Conservation (phyloP, 2,113 vertebrate species). For the Parus major region DNA sequence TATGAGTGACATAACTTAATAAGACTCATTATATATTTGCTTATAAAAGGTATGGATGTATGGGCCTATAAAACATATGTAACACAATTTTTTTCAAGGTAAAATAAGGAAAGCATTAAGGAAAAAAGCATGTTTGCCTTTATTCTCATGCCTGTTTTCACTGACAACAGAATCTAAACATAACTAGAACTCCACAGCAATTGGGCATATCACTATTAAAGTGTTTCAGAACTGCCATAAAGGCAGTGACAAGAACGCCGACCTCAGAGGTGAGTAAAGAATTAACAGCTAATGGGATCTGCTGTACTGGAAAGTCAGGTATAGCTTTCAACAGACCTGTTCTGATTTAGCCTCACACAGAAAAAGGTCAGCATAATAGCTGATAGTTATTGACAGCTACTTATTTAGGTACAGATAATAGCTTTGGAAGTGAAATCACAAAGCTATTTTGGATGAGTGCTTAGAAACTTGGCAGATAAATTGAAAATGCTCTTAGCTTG, state of each 20-base stretch:
- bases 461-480: conserved; percentile 33
- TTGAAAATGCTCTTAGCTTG: conserved; percentile 36
- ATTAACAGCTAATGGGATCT: not conserved
- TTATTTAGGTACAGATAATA: conserved; percentile 33
- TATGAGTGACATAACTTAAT: not conserved
- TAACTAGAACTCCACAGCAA: not conserved
- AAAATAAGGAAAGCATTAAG: not conserved
- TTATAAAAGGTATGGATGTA: not conserved
- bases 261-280: not conserved
- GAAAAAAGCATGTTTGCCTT: not conserved
- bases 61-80: fast-evolving
- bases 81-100: not conserved
- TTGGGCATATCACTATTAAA: not conserved
- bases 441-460: conserved; percentile 17
- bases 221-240: not conserved
- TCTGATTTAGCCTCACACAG: not conserved
- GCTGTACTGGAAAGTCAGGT: not conserved
- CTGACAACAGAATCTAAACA: not conserved
- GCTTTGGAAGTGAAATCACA: conserved; percentile 44
- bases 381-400: conserved; percentile 12
- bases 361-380: not conserved
- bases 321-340: not conserved
- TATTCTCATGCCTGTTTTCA: not conserved
- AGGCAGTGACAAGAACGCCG: not conserved
- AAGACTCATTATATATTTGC: not conserved